Percentiles rank a stretch among this genome's conserved stretches.
These are phyloP conservation scores for Poeciliopsis paucimaculata DNA, from an alignment of 2,797 vertebrate species.

Conservation along the genomic window DNA sequence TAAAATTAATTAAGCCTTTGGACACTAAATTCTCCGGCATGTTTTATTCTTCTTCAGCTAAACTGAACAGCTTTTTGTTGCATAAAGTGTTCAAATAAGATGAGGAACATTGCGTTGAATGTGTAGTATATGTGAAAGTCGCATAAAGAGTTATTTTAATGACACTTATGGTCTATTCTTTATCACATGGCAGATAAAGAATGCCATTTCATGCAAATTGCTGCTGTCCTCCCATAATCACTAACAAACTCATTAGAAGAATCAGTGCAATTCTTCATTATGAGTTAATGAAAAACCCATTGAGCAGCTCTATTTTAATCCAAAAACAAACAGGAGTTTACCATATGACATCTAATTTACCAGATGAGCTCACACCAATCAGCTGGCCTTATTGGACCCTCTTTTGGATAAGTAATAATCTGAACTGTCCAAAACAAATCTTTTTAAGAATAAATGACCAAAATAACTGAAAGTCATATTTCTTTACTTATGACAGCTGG, in stretches of 20 bases:
- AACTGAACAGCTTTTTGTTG: neutral
- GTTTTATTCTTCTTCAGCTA: neutral
- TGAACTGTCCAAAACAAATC: constrained; percentile 1
- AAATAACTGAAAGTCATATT: neutral
- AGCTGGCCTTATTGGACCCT: constrained; percentile 8
- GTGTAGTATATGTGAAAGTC: neutral
- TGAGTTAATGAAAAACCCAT: constrained; percentile 20
- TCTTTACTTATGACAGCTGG: neutral
- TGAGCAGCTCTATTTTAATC: constrained; percentile 19
- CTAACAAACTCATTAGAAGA: constrained; percentile 30
- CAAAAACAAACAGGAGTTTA: constrained; percentile 21
- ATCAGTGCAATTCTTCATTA: constrained; percentile 26
- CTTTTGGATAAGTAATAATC: constrained; percentile 4
- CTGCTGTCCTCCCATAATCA: constrained; percentile 25
- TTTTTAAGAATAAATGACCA: neutral
- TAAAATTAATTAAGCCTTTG: neutral
- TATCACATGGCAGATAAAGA: constrained; percentile 13
- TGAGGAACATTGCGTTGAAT: neutral
- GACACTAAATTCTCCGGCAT: neutral
- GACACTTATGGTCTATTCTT: constrained; percentile 5
- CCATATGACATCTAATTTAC: constrained; percentile 1
- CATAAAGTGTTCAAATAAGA: neutral
- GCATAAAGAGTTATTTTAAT: constrained; percentile 2
- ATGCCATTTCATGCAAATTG: constrained; percentile 22
- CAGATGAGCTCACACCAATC: neutral